These are phyloP conservation scores for Phragmatobia fuliginosa DNA, from an alignment of 2,888 invertebrate genomes.

Conservation along the genomic window DNA sequence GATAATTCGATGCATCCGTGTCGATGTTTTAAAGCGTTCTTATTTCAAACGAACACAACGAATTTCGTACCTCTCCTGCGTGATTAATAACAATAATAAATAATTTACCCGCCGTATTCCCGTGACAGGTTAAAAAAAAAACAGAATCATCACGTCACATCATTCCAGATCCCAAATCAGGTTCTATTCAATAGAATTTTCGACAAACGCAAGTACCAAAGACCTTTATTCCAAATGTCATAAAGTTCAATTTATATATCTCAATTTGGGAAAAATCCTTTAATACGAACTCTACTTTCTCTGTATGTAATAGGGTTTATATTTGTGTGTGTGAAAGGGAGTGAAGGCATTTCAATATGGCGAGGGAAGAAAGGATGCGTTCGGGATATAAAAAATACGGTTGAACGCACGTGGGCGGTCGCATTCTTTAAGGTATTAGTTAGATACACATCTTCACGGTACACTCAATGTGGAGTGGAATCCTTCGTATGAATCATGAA, in stretches of 20 bases:
- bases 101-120: constrained; percentile 54
- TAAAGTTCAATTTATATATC: constrained; percentile 65
- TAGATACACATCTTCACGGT: constrained; percentile 64
- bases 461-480: constrained; percentile 43
- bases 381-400: constrained; percentile 77
- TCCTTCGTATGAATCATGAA: constrained; percentile 44
- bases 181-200: constrained; percentile 72
- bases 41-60: constrained; percentile 35
- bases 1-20: constrained; percentile 2
- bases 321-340: constrained; percentile 59
- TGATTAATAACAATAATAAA: constrained; percentile 68
- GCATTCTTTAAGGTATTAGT: constrained; percentile 62
- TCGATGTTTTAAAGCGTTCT: constrained; percentile 22
- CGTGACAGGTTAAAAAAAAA: constrained; percentile 69
- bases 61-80: constrained; percentile 44
- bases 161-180: constrained; percentile 74
- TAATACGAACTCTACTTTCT: constrained; percentile 60
- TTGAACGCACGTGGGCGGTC: constrained; percentile 77
- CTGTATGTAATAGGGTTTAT: constrained; percentile 55
- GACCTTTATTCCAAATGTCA: constrained; percentile 60
- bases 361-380: constrained; percentile 75
- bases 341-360: constrained; percentile 77
- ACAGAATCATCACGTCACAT: constrained; percentile 68
- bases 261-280: constrained; percentile 26
- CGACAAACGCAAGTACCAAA: constrained; percentile 59